phyloP scores from a whole-genome alignment of 2,888 invertebrate species.

The Acronicta psi region DNA sequence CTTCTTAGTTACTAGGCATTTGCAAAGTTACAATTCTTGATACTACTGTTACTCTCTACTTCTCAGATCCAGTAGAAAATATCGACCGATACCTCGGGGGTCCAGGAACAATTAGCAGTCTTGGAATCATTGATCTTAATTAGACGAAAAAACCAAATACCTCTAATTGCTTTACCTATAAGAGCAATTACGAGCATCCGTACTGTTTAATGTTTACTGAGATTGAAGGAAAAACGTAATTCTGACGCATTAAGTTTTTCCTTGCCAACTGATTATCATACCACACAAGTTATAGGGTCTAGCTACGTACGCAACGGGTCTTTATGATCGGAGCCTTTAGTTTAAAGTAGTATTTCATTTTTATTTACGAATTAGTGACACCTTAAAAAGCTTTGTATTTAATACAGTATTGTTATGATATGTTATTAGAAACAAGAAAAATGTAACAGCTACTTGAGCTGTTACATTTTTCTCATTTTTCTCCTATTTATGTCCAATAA shows the following conservation, averaged over 20 bases:
- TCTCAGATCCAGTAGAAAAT: slow-evolving; percentile 11
- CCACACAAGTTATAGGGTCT: slow-evolving; percentile 21
- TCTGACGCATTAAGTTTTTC: slow-evolving; percentile 35
- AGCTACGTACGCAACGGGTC: slow-evolving; percentile 12
- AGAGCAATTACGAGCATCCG: slow-evolving; percentile 48
- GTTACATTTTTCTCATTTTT: too few relatives aligned
- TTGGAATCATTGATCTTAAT: slow-evolving; percentile 47
- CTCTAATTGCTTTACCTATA: slow-evolving; percentile 47
- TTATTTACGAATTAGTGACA: too few relatives aligned
- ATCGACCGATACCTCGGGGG: slow-evolving; percentile 8
- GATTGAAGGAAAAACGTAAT: slow-evolving; percentile 45
- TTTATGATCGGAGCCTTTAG: neutral
- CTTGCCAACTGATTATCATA: slow-evolving; percentile 42
- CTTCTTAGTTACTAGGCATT: neutral
- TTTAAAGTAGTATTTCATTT: too few relatives aligned
- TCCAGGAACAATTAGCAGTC: slow-evolving; percentile 33
- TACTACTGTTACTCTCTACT: too few relatives aligned
- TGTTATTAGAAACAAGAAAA: too few relatives aligned
- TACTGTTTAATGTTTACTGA: slow-evolving; percentile 17
- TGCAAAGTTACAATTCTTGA: neutral
- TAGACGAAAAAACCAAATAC: slow-evolving; percentile 43
- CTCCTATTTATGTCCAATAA: too few relatives aligned
- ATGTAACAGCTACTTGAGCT: too few relatives aligned
- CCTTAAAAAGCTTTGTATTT: too few relatives aligned
- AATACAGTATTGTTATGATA: too few relatives aligned